Conservation (phyloP, 2,888 invertebrate genomes). For the Pachliopta kotzebuea region DNA sequence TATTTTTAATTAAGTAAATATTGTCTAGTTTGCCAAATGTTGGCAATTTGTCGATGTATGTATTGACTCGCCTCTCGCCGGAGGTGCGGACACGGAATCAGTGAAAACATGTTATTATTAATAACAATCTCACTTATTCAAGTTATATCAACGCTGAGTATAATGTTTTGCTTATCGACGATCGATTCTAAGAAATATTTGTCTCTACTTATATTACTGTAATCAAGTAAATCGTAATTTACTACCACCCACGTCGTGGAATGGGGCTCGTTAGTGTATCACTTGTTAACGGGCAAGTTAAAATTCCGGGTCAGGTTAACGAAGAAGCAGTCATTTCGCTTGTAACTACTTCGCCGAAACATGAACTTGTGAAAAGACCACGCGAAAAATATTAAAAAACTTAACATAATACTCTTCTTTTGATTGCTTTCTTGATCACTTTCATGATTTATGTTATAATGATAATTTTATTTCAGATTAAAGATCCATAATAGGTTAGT, state of each 20-base stretch:
- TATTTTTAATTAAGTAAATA: background rate
- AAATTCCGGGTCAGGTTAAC: slow-evolving; percentile 2
- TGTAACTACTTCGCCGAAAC: background rate
- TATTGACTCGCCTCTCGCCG: slow-evolving; percentile 56
- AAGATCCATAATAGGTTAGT: too few relatives aligned
- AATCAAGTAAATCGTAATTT: slow-evolving; percentile 2
- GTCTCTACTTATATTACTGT: slow-evolving; percentile 19
- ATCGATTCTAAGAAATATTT: slow-evolving; percentile 45
- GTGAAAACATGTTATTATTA: slow-evolving; percentile 75
- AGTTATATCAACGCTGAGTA: slow-evolving; percentile 43
- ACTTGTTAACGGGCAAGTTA: background rate
- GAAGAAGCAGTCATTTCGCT: background rate
- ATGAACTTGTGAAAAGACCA: background rate
- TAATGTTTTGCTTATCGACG: slow-evolving; percentile 31
- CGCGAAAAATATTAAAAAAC: background rate
- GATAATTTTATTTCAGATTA: too few relatives aligned
- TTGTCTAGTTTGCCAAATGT: slow-evolving; percentile 44
- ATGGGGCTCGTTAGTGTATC: background rate
- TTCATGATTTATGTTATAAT: too few relatives aligned
- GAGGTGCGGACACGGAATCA: slow-evolving; percentile 64
- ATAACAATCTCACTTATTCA: slow-evolving; percentile 61
- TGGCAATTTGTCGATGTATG: slow-evolving; percentile 41
- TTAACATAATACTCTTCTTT: too few relatives aligned
- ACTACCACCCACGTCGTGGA: slow-evolving; percentile 26
- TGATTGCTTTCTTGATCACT: too few relatives aligned